These are phyloP conservation scores for Nemotelus pantherinus DNA, from an alignment of 2,888 invertebrate species.

Conservation along the genomic window DNA sequence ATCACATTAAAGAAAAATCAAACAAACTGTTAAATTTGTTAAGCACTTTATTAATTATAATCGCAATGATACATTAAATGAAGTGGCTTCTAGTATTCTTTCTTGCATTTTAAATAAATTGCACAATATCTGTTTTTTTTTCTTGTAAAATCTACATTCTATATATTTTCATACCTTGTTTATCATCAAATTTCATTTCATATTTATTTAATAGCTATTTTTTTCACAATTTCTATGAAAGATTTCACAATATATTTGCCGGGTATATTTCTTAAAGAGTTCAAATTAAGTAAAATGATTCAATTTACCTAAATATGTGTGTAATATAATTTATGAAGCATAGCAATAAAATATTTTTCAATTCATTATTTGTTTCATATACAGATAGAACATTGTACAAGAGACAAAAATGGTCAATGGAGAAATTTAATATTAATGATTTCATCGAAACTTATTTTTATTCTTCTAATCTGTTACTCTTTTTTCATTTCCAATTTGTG, in stretches of 20 bases:
- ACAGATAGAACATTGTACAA: constrained; percentile 31
- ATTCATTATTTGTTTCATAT: neutral
- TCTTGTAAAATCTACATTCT: constrained; percentile 38
- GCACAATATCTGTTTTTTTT: constrained; percentile 24
- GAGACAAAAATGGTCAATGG: constrained; percentile 1
- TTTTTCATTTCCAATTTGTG: too few relatives aligned
- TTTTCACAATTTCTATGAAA: constrained; percentile 22
- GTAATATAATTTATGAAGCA: constrained; percentile 40
- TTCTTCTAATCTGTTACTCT: too few relatives aligned
- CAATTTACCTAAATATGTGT: constrained; percentile 17
- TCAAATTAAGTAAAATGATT: neutral
- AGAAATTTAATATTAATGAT: too few relatives aligned
- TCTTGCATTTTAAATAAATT: constrained; percentile 32
- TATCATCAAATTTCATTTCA: neutral
- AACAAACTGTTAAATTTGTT: constrained; percentile 36
- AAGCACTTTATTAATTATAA: constrained; percentile 50
- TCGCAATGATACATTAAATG: constrained; percentile 50
- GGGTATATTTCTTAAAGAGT: neutral
- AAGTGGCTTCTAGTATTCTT: constrained; percentile 15
- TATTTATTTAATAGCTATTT: neutral
- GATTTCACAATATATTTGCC: neutral
- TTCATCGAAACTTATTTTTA: too few relatives aligned
- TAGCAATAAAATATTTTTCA: constrained; percentile 29
- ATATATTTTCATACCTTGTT: neutral
- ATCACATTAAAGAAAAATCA: too few relatives aligned